phyloP scores from a whole-genome alignment of 2,113 vertebrate species.

The Chaetodon trifascialis region DNA sequence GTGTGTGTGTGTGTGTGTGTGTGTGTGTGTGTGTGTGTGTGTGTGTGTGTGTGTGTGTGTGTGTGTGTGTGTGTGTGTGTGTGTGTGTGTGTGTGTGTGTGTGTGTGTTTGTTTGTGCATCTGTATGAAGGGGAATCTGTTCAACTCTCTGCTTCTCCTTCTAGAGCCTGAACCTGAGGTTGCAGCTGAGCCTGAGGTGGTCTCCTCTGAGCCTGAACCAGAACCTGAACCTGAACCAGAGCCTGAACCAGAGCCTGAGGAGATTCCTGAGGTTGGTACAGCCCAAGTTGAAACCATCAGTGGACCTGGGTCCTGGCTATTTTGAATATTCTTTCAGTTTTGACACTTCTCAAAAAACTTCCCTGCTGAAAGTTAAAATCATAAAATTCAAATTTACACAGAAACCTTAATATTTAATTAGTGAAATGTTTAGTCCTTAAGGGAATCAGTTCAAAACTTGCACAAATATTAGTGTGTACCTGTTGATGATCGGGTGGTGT shows the following conservation, averaged over 20 bases:
- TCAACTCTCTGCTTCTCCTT: slow-evolving; percentile 12
- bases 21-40: no score
- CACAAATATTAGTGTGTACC: neutral
- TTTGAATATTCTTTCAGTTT: neutral
- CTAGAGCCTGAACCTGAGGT: slow-evolving; percentile 50
- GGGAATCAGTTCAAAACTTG: neutral
- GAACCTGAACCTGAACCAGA: slow-evolving; percentile 19
- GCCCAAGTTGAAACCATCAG: neutral
- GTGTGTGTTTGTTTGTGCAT: no score
- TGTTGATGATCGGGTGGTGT: neutral
- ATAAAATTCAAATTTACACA: neutral
- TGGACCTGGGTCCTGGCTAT: neutral
- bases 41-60: no score
- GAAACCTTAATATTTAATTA: neutral
- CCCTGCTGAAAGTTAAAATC: no score
- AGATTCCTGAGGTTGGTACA: slow-evolving; percentile 56
- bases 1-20: no score
- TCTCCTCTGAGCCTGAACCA: slow-evolving; percentile 11
- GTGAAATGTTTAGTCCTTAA: neutral
- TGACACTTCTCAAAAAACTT: neutral
- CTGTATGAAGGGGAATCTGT: neutral
- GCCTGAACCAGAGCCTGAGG: slow-evolving; percentile 43
- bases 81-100: no score
- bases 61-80: no score
- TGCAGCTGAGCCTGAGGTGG: slow-evolving; percentile 29